These are phyloP conservation scores for Chanos chanos DNA, from an alignment of 2,797 vertebrate species.

Conservation along the genomic window DNA sequence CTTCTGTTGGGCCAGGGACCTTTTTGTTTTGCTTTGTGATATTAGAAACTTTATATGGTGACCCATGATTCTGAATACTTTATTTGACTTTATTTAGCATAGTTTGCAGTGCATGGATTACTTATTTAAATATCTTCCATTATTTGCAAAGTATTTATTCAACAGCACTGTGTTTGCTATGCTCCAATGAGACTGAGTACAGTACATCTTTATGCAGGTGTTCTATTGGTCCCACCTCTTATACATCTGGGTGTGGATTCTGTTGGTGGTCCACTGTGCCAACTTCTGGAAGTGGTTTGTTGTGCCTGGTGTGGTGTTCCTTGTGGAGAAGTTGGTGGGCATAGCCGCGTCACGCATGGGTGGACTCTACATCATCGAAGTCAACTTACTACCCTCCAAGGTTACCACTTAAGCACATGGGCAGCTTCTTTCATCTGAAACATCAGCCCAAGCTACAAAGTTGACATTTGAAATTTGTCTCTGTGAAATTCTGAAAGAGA, in stretches of 20 bases:
- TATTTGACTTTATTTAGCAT: too few species aligned
- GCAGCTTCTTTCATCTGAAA: too few species aligned
- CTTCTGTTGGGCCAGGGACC: too few species aligned
- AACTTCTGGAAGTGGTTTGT: conserved; percentile 94
- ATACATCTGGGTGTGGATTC: conserved; percentile 78
- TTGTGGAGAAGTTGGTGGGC: conserved; percentile 79
- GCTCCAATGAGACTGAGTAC: background rate
- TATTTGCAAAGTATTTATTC: background rate
- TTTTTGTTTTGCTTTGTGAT: too few species aligned
- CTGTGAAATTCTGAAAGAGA: too few species aligned
- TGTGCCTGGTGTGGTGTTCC: conserved; percentile 76
- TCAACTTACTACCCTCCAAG: conserved; percentile 86
- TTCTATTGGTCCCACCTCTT: conserved; percentile 91
- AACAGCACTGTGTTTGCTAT: background rate
- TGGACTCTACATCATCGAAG: conserved; percentile 76
- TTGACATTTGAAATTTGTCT: too few species aligned
- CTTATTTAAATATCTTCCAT: too few species aligned
- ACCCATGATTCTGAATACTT: too few species aligned
- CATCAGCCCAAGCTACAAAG: too few species aligned
- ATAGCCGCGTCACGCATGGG: conserved; percentile 68
- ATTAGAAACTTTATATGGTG: too few species aligned
- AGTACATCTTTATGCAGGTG: conserved; percentile 60
- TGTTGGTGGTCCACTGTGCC: conserved; percentile 82
- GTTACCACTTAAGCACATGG: too few species aligned
- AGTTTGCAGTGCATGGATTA: too few species aligned